These are phyloP conservation scores for Parotia lawesii DNA, from an alignment of 2,113 vertebrate genomes.

Conservation along the genomic window DNA sequence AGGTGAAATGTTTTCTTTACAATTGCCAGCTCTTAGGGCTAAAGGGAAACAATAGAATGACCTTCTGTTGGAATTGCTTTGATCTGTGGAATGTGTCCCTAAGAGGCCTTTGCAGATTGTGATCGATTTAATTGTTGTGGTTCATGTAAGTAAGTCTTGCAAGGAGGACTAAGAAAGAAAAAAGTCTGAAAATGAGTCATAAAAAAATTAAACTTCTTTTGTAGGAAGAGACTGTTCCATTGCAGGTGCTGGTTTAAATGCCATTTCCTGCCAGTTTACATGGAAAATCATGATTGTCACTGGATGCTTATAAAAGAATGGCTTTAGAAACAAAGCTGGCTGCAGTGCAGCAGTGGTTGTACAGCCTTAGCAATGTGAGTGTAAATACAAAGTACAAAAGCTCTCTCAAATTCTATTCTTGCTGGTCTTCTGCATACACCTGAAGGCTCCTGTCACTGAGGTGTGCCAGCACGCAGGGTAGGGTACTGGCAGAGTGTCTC, in stretches of 20 bases:
- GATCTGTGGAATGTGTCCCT: slow-evolving; percentile 25
- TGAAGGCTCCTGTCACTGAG: neutral
- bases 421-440: neutral
- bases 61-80: slow-evolving; percentile 6
- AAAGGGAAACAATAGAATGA: neutral
- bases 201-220: neutral
- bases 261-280: neutral
- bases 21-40: neutral
- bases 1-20: neutral
- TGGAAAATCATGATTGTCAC: neutral
- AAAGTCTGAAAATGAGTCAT: neutral
- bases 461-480: neutral
- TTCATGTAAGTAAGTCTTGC: neutral
- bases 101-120: neutral
- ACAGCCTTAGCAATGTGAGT: neutral
- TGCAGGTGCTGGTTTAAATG: neutral
- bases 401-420: neutral
- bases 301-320: neutral
- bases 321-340: neutral
- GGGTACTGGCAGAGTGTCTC: neutral
- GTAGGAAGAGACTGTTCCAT: neutral
- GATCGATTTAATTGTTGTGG: neutral
- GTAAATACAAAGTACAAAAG: neutral
- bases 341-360: neutral
- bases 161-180: neutral